Evolutionary conservation across 2,113 vertebrate species (phyloP), one percentile per base, ranked within the genome.

Genomic region (Neopipo cinnamomea): DNA sequence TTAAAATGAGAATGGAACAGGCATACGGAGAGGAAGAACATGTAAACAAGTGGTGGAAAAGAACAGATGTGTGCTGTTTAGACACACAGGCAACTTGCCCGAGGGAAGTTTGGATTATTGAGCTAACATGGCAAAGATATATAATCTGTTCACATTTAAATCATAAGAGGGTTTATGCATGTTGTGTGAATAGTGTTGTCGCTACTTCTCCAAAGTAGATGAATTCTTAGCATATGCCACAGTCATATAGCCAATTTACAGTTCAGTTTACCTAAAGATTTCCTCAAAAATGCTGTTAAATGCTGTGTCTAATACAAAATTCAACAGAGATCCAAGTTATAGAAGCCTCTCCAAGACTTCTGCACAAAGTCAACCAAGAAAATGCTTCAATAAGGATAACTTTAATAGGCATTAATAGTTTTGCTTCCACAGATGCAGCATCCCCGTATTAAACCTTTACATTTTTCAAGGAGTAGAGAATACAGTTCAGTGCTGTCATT

Each of bases 31-130:
- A 85, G 44, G 91, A 96, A 84, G 92, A 78, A 79, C 74, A 91
- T 70, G 74, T 93, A 95, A 96, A 94, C 88, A 95, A 92, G 81
- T 65, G 65, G 62, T 88, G 94, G 93, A 70, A 95, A 85, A 89
- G 95, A 96, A 66, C 96, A 96, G 96, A 95, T 96, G 96, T 88
- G 72, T 88, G 77, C 89, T 92, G 70, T 88, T 96, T 58, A 86
- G 91, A 88, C 71, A 86, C 87, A 88, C 68, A 88, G 91, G 87
- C 94, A 91, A 44, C 62, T 89, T 2, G 89, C 95, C 94, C 0
- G 20, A 85, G 92, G 92, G 92, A 94, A 85, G 67, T 92, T 77
- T 89, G 94, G 71, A 85, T 91, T 94, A 89, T 75, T 82, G 91
- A 93, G 74, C 80, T 94, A 63, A 70, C 71, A 56, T 44, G 87